Conservation (phyloP, 2,888 invertebrate species). For the Octonoba sinensis region DNA sequence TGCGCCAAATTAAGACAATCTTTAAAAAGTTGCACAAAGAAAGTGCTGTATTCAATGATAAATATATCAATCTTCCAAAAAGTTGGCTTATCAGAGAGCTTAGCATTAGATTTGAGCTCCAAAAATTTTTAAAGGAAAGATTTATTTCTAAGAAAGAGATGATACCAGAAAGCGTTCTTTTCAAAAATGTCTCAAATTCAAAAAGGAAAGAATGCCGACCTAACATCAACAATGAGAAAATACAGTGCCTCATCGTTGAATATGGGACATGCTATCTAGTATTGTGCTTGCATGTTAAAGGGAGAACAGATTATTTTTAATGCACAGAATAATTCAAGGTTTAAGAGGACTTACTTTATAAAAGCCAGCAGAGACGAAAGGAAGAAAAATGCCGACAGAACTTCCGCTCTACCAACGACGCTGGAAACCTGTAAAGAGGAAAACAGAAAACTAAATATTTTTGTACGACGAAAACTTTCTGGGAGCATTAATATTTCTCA, state of each 20-base stretch:
- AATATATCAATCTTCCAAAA: too few relatives aligned
- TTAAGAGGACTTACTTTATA: slow-evolving; percentile 77
- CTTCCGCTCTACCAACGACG: slow-evolving; percentile 88
- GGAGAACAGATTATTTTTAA: slow-evolving; percentile 35
- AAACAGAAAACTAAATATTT: slow-evolving; percentile 30
- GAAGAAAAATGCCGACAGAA: slow-evolving; percentile 86
- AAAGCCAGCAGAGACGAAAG: slow-evolving; percentile 84
- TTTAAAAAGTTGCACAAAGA: too few relatives aligned
- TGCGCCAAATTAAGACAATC: too few relatives aligned
- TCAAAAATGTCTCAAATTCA: slow-evolving; percentile 10
- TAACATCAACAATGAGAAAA: slow-evolving; percentile 37
- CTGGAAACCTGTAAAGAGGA: slow-evolving; percentile 80
- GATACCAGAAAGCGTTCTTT: too few relatives aligned
- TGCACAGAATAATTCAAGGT: slow-evolving; percentile 45
- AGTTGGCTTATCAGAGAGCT: too few relatives aligned
- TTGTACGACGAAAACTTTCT: slow-evolving; percentile 3
- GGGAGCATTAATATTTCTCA: too few relatives aligned
- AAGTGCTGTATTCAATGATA: too few relatives aligned
- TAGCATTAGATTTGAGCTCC: too few relatives aligned
- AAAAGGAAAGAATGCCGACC: neutral
- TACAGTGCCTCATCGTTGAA: slow-evolving; percentile 7
- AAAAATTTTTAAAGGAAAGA: too few relatives aligned
- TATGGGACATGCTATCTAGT: slow-evolving; percentile 28
- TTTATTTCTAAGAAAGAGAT: too few relatives aligned
- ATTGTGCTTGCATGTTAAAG: slow-evolving; percentile 13